These are phyloP conservation scores for Rhegmatorhina hoffmannsi DNA, from an alignment of 2,113 vertebrate genomes.

Conservation along the genomic window DNA sequence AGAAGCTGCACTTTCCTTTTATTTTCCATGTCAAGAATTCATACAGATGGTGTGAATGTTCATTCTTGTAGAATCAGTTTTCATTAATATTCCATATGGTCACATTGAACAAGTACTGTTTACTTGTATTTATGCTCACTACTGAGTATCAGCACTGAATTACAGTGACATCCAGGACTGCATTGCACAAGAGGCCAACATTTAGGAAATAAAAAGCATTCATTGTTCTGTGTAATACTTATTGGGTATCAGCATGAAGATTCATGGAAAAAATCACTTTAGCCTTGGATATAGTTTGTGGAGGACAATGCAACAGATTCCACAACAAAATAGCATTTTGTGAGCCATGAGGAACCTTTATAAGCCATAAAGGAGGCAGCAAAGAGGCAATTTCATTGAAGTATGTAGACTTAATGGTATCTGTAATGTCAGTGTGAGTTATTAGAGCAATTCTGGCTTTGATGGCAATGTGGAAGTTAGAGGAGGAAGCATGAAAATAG, in stretches of 20 bases:
- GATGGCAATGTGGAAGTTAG: conserved; percentile 23
- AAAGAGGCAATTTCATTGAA: conserved; percentile 72
- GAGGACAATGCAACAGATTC: conserved; percentile 66
- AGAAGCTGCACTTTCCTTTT: neutral
- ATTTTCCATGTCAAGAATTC: neutral
- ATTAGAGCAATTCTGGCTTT: conserved; percentile 70
- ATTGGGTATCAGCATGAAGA: neutral
- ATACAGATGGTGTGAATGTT: neutral
- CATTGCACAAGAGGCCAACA: neutral
- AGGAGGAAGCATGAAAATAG: conserved; percentile 15
- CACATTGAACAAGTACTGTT: neutral
- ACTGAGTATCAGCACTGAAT: neutral
- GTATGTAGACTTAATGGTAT: conserved; percentile 75
- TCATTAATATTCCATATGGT: neutral
- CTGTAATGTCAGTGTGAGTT: conserved; percentile 72
- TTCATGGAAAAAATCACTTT: conserved; percentile 56
- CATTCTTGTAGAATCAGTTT: neutral
- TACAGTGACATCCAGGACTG: neutral
- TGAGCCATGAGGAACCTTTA: conserved; percentile 74
- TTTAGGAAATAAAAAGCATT: neutral
- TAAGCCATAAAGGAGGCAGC: conserved; percentile 68
- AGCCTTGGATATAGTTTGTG: conserved; percentile 68
- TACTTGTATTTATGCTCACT: neutral
- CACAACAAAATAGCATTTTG: conserved; percentile 54
- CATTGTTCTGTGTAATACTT: neutral